These are phyloP conservation scores for Podabrus alpinus DNA, from an alignment of 2,888 invertebrate species.

Conservation along the genomic window DNA sequence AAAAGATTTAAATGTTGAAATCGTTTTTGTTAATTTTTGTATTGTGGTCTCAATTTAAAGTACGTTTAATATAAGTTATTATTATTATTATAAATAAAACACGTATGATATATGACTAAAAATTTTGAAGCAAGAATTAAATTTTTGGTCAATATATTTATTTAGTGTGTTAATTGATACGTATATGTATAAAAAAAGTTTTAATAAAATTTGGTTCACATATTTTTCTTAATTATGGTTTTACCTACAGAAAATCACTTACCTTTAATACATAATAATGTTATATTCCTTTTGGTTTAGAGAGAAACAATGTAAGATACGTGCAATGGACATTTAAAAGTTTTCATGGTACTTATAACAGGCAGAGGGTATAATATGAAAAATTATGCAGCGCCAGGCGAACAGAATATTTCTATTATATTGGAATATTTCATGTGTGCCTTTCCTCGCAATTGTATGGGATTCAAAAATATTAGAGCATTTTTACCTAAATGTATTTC, in stretches of 20 bases:
- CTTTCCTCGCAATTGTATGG: too few species aligned
- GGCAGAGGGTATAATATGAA: too few species aligned
- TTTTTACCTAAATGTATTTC: too few species aligned
- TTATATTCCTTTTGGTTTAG: too few species aligned
- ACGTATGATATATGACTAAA: constrained; percentile 37
- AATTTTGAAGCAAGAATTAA: constrained; percentile 50
- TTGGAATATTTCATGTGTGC: too few species aligned
- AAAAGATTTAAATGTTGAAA: constrained; percentile 35
- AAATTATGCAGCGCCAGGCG: too few species aligned
- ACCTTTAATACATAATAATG: too few species aligned
- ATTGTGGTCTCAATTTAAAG: constrained; percentile 47
- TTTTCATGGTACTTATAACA: too few species aligned
- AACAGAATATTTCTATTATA: too few species aligned
- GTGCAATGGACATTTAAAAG: too few species aligned
- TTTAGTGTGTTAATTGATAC: constrained; percentile 52
- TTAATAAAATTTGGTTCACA: constrained; percentile 30
- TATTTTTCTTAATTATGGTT: background rate
- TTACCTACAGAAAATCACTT: background rate
- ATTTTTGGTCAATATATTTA: constrained; percentile 45
- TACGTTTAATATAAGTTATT: constrained; percentile 49
- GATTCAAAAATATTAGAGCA: too few species aligned
- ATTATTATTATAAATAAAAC: constrained; percentile 36
- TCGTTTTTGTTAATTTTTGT: constrained; percentile 40
- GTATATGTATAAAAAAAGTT: constrained; percentile 49
- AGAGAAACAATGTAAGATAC: too few species aligned